These are phyloP conservation scores for Clarias pachynema DNA, from an alignment of 2,797 vertebrate genomes.

Conservation along the genomic window DNA sequence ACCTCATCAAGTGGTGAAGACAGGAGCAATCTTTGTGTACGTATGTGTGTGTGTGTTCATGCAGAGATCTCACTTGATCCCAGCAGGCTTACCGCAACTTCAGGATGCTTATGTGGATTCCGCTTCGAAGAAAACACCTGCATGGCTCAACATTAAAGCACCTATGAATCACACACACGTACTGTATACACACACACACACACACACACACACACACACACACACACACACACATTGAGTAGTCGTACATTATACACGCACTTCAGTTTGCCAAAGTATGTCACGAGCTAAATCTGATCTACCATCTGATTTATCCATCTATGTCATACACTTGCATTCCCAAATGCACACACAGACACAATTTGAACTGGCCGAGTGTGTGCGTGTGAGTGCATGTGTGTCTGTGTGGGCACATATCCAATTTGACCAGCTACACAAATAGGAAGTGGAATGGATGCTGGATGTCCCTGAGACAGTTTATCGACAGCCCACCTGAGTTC, in stretches of 20 bases:
- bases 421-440: conserved; percentile 35
- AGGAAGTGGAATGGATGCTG: conserved; percentile 41
- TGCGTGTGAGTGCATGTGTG: conserved; percentile 7
- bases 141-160: conserved; percentile 33
- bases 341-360: background rate
- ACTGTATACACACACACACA: background rate
- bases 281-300: conserved; percentile 1
- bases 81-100: conserved; percentile 21
- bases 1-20: background rate
- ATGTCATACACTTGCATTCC: background rate
- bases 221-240: conserved; percentile 4
- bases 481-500: conserved; percentile 34
- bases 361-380: background rate
- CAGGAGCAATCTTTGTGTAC: background rate
- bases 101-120: conserved; percentile 19
- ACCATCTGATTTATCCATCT: background rate
- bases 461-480: conserved; percentile 36
- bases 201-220: conserved; percentile 5
- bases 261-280: background rate
- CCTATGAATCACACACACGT: background rate
- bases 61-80: conserved; percentile 22
- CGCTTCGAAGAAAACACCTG: conserved; percentile 30
- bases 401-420: background rate
- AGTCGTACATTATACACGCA: background rate
- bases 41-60: background rate